A percentile compares a stretch with the other conserved stretches of the same genome.
Conservation (phyloP, 2,797 vertebrate genomes). For the Artibeus jamaicensis region DNA sequence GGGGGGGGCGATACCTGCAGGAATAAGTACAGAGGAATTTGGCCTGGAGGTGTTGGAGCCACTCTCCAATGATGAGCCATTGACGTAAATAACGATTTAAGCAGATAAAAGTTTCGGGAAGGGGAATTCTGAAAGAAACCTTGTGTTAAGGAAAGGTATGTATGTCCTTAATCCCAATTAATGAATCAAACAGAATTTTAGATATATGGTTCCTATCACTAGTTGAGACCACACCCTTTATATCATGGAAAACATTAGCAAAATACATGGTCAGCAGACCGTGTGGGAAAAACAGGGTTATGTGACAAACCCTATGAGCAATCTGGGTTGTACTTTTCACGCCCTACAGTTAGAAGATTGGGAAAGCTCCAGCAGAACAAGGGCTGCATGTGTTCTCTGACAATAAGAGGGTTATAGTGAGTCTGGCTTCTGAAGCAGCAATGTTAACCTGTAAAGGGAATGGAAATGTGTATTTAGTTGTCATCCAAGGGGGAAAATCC, state of each 20-base stretch:
- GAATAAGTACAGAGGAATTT: background rate
- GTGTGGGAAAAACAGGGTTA: background rate
- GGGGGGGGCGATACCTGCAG: background rate
- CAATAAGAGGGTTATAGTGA: background rate
- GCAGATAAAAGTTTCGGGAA: background rate
- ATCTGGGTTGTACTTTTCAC: background rate
- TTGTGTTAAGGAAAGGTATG: background rate
- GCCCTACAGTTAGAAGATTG: background rate
- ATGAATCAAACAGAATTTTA: slow-evolving; percentile 11
- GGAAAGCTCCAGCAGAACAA: background rate
- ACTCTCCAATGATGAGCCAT: background rate
- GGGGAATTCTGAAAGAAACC: background rate
- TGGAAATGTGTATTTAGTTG: background rate
- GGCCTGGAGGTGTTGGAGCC: background rate
- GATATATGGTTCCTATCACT: background rate
- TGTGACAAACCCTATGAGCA: background rate
- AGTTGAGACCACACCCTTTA: background rate
- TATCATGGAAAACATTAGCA: background rate
- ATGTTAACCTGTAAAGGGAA: background rate
- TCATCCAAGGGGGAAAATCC: background rate
- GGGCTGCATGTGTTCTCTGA: background rate
- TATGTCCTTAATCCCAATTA: background rate
- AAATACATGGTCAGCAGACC: background rate
- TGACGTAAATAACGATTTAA: background rate
- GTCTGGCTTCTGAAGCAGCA: background rate